Conservation (phyloP, 2,113 vertebrate species). For the Lathamus discolor region DNA sequence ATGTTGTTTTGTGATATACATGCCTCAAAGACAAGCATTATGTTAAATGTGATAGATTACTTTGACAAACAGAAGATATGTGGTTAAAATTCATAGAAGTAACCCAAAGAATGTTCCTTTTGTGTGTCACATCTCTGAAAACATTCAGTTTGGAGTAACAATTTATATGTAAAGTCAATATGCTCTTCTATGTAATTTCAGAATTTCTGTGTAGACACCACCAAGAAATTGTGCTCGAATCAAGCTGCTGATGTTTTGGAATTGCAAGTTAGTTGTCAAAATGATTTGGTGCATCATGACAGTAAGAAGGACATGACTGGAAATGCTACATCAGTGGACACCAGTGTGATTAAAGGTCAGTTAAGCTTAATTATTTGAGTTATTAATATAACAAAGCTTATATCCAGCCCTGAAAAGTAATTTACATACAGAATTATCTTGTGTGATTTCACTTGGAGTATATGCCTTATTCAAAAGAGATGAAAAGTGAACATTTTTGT, state of each 20-base stretch:
- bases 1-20: not conserved
- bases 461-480: not conserved
- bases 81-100: slow-evolving; percentile 14
- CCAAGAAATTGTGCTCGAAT: slow-evolving; percentile 27
- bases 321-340: not conserved
- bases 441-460: slow-evolving; percentile 1
- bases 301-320: not conserved
- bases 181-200: slow-evolving; percentile 66
- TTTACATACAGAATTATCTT: not conserved
- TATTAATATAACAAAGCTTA: not conserved
- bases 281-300: slow-evolving; percentile 2
- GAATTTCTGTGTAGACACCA: slow-evolving; percentile 43
- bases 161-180: slow-evolving; percentile 25
- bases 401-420: not conserved
- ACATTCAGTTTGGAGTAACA: slow-evolving; percentile 2
- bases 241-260: not conserved
- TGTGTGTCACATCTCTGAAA: not conserved
- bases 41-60: not conserved
- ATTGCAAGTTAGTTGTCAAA: slow-evolving; percentile 37
- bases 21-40: not conserved
- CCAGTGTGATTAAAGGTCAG: slow-evolving; percentile 24
- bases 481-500: not conserved
- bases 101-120: not conserved
- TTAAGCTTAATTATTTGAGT: not conserved
- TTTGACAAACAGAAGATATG: slow-evolving; percentile 7